Evolutionary conservation across 2,888 invertebrate species (phyloP), one percentile per base, ranked within the genome.

Genomic region (Perdita meconis): DNA sequence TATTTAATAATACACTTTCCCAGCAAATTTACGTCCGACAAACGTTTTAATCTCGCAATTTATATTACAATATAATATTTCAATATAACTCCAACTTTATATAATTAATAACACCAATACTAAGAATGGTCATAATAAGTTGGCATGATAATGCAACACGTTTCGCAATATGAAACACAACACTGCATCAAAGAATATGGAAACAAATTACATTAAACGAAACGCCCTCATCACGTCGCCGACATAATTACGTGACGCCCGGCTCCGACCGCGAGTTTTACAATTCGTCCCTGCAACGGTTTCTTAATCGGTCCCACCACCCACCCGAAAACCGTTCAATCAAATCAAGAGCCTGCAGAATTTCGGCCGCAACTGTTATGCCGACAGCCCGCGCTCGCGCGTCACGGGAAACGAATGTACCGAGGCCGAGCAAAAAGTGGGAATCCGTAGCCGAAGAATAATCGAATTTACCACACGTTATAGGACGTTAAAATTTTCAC

Each of bases 401-500:
- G 56, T 55, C 73, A 22, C 60, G 67, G 67, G 67, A 77, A 81
- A 73, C 81, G 81, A 65, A 66, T 63, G 65, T 67, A 30, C 65
- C 74, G 71, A 74, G 47, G 74, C 34, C 66, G 76, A 76, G 73
- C 64, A 82, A 84, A 84, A 84, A 84, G 82, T 84, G 83, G 72
- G 82, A 84, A 82, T 76, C 57, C 82, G 78, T 63, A 68, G 78
- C 75, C 78, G 22, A 74, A 76, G 74, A 75, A 82, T 82, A 84
- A 84, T 84, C 82, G 82, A 84, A 82, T 84, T 84, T 80, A 82
- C 84, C 80, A 71, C 80, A 80, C 64, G 84, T 82, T 78, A 82
- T 78, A 78, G 80, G 63, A 68, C 81, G 81, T 76, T 78, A 71
- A 80, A 84, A 81, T 82, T 84, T 81, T 60, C 74, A 70, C 74